Evolutionary conservation across 1,140 invertebrate species (phyloP), one percentile per base, ranked within the genome.

Genomic region (Trichogramma pretiosum): DNA sequence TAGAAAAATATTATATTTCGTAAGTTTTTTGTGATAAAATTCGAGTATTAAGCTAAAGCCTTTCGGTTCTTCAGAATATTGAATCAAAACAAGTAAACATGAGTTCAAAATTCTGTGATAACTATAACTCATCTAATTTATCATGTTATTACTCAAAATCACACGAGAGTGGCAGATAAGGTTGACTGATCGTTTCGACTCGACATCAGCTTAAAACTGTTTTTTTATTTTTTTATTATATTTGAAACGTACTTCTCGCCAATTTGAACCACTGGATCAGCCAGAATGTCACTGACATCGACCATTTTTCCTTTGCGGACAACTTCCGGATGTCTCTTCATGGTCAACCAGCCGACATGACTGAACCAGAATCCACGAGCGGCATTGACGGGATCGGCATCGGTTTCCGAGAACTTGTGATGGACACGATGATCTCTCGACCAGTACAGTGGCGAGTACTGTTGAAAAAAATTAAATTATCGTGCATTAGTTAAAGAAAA

Each of bases 401-500:
- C 23, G 16, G 48, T 53, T 4, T 53, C 52, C 10, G 33, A 35
- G 35, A 35, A 44, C 9, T 44, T 44, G 8, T 44, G 30, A 16
- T 44, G 30, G 17, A 44, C 32, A 1, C 30, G 30, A 14, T 35
- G 40, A 42, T 42, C 40, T 32, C 22, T 30, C 1, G n/a, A n/a
- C n/a, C n/a, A n/a, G n/a, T n/a, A n/a, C n/a, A n/a, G n/a, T n/a
- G n/a, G 13, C 26, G 7, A 30, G 13, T 30, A 30, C 26, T 30
- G 13, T 30, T 30, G 51, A 77, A 78, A 8, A 82, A 26, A 37
- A 82, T 73, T 9, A 93, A 63, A 34, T 91, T 69, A 9, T 84
- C 69, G 93, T 72, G 11, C 83, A 82, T 46, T 84, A 77, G 30
- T 76, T 81, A 19, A 70, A 70, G 1, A 79, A 46, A 10, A 65